Evolutionary conservation across 1,140 invertebrate genomes (phyloP), one percentile per base, ranked within the genome.

Genomic region (Ips typographus): DNA sequence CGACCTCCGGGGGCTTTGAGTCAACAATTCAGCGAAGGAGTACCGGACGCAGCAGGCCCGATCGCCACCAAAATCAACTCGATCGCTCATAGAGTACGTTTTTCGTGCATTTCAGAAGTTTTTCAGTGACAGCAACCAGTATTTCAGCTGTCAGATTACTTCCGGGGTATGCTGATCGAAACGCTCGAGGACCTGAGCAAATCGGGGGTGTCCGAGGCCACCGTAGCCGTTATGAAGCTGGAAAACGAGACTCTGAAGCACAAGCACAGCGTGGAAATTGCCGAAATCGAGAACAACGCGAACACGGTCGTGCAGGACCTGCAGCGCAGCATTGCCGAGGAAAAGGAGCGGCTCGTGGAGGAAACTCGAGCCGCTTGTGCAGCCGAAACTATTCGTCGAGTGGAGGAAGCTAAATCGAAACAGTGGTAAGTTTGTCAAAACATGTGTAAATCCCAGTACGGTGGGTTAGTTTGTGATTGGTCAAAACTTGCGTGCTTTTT

Each of bases 381-480:
- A 65, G 76, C 83, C 3, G 90, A 93, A 59, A 85, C 86, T 56
- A 77, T 86, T 68, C 84, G 85, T 44, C 85, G 85, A n/a, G 83
- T 94, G 1, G 87, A 89, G 58, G 90, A 92, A 71, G 86, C 89
- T 0, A 94, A 94, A 80, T 86, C 84, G 43, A 93, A 93, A 78
- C 91, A 93, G 77, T 94, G 94, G 94, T 66, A 49, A 38, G 0
- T 36, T 2, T 5, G 5, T 39, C 6, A 22, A 8, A 5, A 8
- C 2, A 63, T 8, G 5, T 59, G 41, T 53, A 8, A n/a, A 41
- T 47, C 22, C 6, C 44, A 47, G 44, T 22, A 22, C 22, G 0
- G 22, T 22, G 22, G 22, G 22, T 22, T 22, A 22, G 22, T 22
- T 22, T 22, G 22, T 22, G 22, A 22, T 22, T 22, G 22, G 22